These are phyloP conservation scores for Ptilodon capucinus DNA, from an alignment of 2,888 invertebrate genomes.

Conservation along the genomic window DNA sequence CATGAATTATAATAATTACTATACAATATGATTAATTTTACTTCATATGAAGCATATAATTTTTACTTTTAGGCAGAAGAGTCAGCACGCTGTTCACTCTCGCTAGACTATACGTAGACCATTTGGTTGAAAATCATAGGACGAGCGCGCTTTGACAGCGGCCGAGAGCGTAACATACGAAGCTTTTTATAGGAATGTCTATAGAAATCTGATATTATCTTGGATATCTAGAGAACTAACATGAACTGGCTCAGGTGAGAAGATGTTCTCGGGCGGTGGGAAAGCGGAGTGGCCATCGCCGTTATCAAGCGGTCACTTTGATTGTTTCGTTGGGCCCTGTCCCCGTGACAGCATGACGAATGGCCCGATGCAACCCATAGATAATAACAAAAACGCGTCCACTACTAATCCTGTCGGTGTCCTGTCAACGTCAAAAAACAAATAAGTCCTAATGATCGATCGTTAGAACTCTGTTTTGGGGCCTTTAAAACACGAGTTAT, in stretches of 20 bases:
- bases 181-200: no score
- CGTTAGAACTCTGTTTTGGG: slow-evolving; percentile 69
- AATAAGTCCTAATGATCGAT: slow-evolving; percentile 81
- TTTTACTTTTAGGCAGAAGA: no score
- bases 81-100: no score
- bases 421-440: slow-evolving; percentile 79
- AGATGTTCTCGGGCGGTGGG: slow-evolving; percentile 23
- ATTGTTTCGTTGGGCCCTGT: slow-evolving; percentile 72
- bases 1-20: background rate
- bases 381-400: slow-evolving; percentile 57
- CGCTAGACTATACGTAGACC: no score
- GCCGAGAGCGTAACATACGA: no score
- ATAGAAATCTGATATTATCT: no score
- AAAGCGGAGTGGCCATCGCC: slow-evolving; percentile 46
- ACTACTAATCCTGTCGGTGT: slow-evolving; percentile 58
- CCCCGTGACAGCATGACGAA: slow-evolving; percentile 79
- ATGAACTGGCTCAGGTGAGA: background rate
- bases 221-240: no score
- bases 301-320: slow-evolving; percentile 79
- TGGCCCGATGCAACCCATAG: slow-evolving; percentile 71
- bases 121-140: no score
- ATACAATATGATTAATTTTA: background rate
- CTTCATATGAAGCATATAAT: background rate
- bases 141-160: no score
- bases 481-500: slow-evolving; percentile 71